Evolutionary conservation across 1,140 invertebrate genomes (phyloP).

Genomic region (Subanguina moxae): DNA sequence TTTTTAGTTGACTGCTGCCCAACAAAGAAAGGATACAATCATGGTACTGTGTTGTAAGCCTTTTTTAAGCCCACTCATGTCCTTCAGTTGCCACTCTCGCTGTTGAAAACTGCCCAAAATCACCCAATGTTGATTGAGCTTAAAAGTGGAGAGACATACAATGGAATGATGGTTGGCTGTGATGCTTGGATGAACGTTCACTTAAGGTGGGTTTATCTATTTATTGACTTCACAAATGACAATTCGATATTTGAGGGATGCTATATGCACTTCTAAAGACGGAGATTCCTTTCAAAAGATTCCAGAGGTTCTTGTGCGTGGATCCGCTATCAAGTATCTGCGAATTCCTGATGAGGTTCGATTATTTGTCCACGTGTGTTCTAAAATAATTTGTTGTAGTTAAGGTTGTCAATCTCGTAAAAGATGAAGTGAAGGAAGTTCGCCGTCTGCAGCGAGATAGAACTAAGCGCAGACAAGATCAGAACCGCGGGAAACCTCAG

Average conservation of each 20-base stretch:
- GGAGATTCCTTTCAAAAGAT: slow-evolving; percentile 99
- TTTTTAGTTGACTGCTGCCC: too few relatives aligned
- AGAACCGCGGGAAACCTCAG: too few relatives aligned
- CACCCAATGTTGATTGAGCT: too few relatives aligned
- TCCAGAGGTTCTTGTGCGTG: slow-evolving; percentile 94
- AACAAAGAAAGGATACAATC: too few relatives aligned
- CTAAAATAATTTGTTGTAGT: slow-evolving; percentile 8
- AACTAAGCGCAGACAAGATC: too few relatives aligned
- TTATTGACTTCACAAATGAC: slow-evolving; percentile 15
- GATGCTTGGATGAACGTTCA: slow-evolving; percentile 99
- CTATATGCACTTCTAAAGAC: slow-evolving; percentile 61
- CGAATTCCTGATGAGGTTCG: slow-evolving; percentile 93
- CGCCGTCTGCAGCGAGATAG: slow-evolving; percentile 51
- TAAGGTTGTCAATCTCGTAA: slow-evolving; percentile 59
- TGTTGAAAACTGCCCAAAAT: slow-evolving; percentile 70
- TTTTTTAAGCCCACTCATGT: too few relatives aligned
- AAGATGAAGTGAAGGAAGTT: slow-evolving; percentile 58
- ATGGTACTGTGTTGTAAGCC: too few relatives aligned
- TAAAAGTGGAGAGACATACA: slow-evolving; percentile 99
- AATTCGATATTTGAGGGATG: slow-evolving; percentile 59
- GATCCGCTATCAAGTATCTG: slow-evolving; percentile 97
- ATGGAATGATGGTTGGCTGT: slow-evolving; percentile 94
- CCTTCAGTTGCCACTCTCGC: slow-evolving; percentile 70
- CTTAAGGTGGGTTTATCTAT: slow-evolving; percentile 61
- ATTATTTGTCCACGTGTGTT: neutral